A percentile compares a stretch with the other conserved stretches of the same genome.
Conservation (phyloP, 1,140 invertebrate species). For the Sipha flava region DNA sequence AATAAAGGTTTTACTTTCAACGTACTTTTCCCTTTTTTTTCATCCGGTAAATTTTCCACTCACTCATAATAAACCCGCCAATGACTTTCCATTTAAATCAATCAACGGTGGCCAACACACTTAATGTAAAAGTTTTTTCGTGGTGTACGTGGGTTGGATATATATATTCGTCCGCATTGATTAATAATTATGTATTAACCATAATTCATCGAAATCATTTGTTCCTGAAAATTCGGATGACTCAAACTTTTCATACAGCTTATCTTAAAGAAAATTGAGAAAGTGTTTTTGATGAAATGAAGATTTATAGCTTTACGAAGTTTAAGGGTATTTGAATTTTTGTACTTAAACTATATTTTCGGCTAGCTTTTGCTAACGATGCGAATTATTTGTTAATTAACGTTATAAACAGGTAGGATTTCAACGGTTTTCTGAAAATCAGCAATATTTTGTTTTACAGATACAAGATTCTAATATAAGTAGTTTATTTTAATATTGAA, state of each 20-base stretch:
- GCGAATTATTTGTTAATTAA: not conserved
- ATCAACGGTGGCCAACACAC: not conserved
- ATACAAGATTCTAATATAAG: too few species aligned
- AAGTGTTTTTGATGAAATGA: not conserved
- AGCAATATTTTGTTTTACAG: not conserved
- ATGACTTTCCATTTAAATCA: conserved; percentile 25
- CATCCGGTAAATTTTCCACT: conserved; percentile 14
- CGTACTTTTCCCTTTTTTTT: conserved; percentile 26
- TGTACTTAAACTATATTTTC: not conserved
- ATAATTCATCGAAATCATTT: not conserved
- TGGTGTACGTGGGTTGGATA: too few species aligned
- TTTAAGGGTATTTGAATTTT: not conserved
- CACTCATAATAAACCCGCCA: not conserved
- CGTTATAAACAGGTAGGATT: not conserved
- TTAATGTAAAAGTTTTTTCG: not conserved
- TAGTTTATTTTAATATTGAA: not conserved
- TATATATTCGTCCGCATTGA: too few species aligned
- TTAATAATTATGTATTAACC: not conserved
- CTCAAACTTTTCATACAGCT: too few species aligned
- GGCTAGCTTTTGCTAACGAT: not conserved
- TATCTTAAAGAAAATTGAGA: too few species aligned
- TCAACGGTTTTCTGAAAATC: not conserved
- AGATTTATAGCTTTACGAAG: not conserved
- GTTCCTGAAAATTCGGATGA: not conserved
- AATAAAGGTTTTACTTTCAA: conserved; percentile 31